These are phyloP conservation scores for Trochalopteron elliotii DNA, from an alignment of 2,113 vertebrate genomes.

Conservation along the genomic window DNA sequence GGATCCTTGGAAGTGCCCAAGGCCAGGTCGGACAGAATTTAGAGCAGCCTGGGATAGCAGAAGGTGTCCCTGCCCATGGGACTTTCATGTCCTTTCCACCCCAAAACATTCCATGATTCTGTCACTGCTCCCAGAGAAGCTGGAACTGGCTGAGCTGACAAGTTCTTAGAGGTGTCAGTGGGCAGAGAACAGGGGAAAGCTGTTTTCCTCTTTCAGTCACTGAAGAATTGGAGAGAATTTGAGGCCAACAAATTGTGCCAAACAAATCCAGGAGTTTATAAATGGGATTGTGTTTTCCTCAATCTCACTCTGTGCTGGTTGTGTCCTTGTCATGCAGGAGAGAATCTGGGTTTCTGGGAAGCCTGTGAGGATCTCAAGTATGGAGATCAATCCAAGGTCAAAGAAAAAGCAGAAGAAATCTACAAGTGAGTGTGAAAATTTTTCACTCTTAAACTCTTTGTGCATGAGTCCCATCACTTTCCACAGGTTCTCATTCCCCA, in stretches of 20 bases:
- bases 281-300: background rate
- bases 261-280: background rate
- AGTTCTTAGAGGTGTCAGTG: background rate
- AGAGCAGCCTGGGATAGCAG: background rate
- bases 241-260: background rate
- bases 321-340: constrained; percentile 72
- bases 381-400: constrained; percentile 90
- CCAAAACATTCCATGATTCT: background rate
- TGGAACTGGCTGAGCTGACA: background rate
- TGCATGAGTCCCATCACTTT: background rate
- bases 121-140: background rate
- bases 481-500: background rate
- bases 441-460: background rate
- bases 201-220: background rate
- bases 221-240: background rate
- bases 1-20: background rate
- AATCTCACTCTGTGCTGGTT: background rate
- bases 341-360: constrained; percentile 98
- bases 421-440: constrained; percentile 84
- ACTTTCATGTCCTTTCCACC: background rate
- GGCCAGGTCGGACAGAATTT: accelerated
- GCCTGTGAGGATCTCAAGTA: constrained; percentile 96
- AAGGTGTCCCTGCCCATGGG: background rate
- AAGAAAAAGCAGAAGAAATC: constrained; percentile 96
- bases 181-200: background rate